phyloP scores from a whole-genome alignment of 2,797 vertebrate species.

The Phrynocephalus guinanensis region DNA sequence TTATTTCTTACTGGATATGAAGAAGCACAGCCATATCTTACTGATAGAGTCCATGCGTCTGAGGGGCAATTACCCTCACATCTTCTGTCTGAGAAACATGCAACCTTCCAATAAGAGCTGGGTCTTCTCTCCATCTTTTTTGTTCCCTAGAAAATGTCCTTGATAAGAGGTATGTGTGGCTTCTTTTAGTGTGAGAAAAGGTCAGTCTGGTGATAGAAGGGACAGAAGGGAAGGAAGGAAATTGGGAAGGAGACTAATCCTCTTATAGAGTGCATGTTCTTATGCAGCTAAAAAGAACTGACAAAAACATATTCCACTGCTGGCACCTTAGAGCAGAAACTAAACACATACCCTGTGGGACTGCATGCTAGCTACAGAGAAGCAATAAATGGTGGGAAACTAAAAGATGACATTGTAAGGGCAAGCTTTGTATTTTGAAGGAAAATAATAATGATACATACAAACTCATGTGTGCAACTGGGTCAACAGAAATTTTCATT shows the following conservation, averaged over 20 bases:
- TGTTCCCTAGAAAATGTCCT: neutral
- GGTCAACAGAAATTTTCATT: conserved; percentile 4
- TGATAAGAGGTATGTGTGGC: neutral
- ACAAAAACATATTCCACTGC: neutral
- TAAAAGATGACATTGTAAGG: neutral
- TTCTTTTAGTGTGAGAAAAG: neutral
- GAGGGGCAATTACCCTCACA: neutral
- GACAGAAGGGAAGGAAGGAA: neutral
- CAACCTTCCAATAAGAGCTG: too few species aligned
- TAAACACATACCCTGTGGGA: neutral
- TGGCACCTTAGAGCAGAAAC: neutral
- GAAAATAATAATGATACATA: neutral
- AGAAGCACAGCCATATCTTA: too few species aligned
- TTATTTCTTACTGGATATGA: too few species aligned
- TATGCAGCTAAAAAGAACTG: neutral
- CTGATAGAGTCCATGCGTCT: too few species aligned
- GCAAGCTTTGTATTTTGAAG: neutral
- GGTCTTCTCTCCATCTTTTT: neutral
- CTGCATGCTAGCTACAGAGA: neutral
- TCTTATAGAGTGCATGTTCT: neutral
- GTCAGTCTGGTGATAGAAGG: neutral
- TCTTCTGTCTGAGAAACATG: neutral
- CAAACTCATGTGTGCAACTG: neutral
- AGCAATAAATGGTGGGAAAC: neutral
- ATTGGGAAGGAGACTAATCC: neutral